Conservation (phyloP, 1,140 invertebrate genomes). For the Lasioglossum albipes region DNA sequence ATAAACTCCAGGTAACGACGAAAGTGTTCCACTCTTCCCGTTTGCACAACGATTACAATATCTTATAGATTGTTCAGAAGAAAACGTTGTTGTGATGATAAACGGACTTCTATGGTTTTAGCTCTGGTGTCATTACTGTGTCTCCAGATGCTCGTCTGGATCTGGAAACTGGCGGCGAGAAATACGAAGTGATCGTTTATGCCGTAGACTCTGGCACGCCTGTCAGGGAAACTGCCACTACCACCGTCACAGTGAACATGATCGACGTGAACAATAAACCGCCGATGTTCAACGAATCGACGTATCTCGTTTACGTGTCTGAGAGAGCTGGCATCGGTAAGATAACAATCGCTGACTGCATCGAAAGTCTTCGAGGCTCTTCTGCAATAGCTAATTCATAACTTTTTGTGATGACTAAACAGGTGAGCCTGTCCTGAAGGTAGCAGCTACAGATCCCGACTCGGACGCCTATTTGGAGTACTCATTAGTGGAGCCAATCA, state of each 20-base stretch:
- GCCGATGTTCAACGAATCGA: conserved; percentile 86
- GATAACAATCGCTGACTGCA: not conserved
- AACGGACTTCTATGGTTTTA: conserved; percentile 68
- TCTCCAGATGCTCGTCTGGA: conserved; percentile 88
- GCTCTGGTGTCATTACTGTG: conserved; percentile 86
- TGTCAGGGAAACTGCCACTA: conserved; percentile 87
- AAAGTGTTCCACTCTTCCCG: too few relatives aligned
- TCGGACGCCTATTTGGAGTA: conserved; percentile 85
- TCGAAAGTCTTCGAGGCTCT: too few relatives aligned
- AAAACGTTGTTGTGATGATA: not conserved
- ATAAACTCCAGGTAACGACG: conserved; percentile 84
- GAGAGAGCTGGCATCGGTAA: conserved; percentile 84
- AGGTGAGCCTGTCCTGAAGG: conserved; percentile 83
- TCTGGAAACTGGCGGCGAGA: conserved; percentile 83
- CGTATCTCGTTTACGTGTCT: conserved; percentile 86
- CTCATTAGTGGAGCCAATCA: conserved; percentile 84
- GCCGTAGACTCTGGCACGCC: conserved; percentile 87
- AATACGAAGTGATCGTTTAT: conserved; percentile 87
- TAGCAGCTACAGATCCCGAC: conserved; percentile 87
- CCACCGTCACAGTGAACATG: conserved; percentile 86
- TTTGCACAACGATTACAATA: not conserved
- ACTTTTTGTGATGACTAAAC: not conserved
- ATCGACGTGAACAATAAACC: conserved; percentile 91
- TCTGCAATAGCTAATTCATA: too few relatives aligned
- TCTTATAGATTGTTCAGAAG: not conserved